phyloP scores from a whole-genome alignment of 1,140 invertebrate species.

The Diprion similis region DNA sequence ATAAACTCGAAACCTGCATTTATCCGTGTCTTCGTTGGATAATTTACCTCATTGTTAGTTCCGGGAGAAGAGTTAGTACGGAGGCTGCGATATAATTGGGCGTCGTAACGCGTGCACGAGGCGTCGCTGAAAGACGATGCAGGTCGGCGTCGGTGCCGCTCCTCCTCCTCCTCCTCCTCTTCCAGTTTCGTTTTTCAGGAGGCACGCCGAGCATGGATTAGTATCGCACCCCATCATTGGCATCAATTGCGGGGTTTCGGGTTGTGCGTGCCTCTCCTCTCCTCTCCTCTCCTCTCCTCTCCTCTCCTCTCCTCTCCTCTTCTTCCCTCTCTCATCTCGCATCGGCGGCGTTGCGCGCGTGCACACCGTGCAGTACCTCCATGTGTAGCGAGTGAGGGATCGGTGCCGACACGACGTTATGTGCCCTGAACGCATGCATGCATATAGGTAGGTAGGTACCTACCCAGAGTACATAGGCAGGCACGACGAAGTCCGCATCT shows the following conservation, averaged over 20 bases:
- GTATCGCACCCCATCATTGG: conserved; percentile 2
- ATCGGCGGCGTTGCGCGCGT: no score
- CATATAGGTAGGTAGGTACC: no score
- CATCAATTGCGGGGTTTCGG: not conserved
- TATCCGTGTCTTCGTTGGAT: not conserved
- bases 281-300: no score
- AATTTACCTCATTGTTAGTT: not conserved
- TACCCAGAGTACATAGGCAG: no score
- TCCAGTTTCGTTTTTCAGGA: conserved; percentile 1
- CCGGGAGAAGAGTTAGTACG: not conserved
- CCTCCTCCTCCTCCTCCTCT: not conserved
- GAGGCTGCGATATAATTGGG: not conserved
- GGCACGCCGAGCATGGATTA: not conserved
- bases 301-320: no score
- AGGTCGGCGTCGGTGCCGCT: not conserved
- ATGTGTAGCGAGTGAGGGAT: no score
- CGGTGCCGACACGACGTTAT: no score
- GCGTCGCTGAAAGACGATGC: not conserved
- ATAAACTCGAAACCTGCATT: not conserved
- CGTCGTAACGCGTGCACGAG: not conserved
- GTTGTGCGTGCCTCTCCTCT: not conserved
- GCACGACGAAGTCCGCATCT: no score
- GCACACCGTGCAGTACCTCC: no score
- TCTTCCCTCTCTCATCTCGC: no score
- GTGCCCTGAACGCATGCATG: no score